Evolutionary conservation across 1,140 invertebrate species (phyloP), one percentile per base, ranked within the genome.

Genomic region (Saccostrea cuccullata): DNA sequence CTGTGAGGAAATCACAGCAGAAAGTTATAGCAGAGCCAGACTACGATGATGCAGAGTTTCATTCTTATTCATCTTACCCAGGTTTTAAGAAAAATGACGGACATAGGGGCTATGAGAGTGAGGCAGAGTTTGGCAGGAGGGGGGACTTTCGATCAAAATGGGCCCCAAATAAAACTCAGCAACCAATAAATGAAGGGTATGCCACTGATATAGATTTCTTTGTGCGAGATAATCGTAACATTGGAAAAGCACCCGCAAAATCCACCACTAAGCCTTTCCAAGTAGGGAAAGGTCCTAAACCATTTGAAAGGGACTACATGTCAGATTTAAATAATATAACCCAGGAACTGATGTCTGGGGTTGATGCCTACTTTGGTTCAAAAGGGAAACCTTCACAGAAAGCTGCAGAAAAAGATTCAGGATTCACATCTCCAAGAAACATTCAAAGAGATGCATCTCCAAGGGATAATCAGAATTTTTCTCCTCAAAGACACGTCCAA

Each of bases 71-170:
- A 64, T 91, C 92, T 30, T 86, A 92, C 4, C 92, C 92, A 23
- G 91, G 91, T 23, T 92, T 93, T n/a, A 92, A 91, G 87, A 92
- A 92, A 67, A 86, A 92, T 1, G 90, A 91, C 58, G 91, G 91
- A 67, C 84, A 87, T n/a, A 87, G 87, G 26, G 89, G 89, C 13
- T 89, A 89, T 64, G 88, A 89, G 85, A 89, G 88, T 87, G 88
- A 89, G 30, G 82, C 86, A 40, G 87, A 90, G 30, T 86, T 82
- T 73, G 55, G 73, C n/a, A 77, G 77, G 40, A 87, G 82, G 40
- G 26, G n/a, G 20, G 84, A 85, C 60, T 77, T 55, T 55, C 84
- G 67, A 40, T 82, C 64, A 85, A 88, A 77, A 36, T 88, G 83
- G 84, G 55, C n/a, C 26, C 67, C 84, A 58, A 36, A 86, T 15